Evolutionary conservation across 2,797 vertebrate species (phyloP).

Genomic region (Myotis vivesi): DNA sequence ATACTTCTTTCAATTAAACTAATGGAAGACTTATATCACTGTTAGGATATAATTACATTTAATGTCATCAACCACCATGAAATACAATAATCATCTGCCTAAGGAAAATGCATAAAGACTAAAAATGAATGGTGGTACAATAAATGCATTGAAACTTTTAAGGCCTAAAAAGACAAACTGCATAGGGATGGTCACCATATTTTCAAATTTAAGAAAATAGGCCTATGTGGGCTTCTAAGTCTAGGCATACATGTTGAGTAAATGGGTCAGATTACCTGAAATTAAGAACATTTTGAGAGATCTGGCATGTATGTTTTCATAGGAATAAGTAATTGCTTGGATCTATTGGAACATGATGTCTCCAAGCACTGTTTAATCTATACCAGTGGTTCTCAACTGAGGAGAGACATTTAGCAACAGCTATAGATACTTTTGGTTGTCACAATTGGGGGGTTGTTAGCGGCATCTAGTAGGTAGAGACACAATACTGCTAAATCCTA

Average conservation of each 20-base stretch:
- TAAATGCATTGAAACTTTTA: not conserved
- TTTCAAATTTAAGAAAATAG: not conserved
- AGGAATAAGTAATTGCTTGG: not conserved
- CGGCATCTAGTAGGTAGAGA: not conserved
- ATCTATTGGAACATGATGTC: not conserved
- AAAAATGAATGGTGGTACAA: not conserved
- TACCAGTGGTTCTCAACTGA: not conserved
- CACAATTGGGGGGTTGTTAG: not conserved
- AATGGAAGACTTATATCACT: not conserved
- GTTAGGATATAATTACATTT: not conserved
- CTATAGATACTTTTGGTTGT: not conserved
- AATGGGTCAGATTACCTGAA: not conserved
- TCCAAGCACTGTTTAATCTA: not conserved
- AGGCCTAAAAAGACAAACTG: not conserved
- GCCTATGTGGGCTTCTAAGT: not conserved
- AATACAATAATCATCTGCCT: not conserved
- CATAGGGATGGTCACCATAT: not conserved
- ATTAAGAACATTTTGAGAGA: not conserved
- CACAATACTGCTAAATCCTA: not conserved
- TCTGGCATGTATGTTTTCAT: not conserved
- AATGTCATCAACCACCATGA: not conserved
- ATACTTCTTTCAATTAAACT: not conserved
- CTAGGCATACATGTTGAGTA: not conserved
- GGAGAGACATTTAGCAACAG: no score
- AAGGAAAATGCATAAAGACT: not conserved